These are phyloP conservation scores for Sycophila texana DNA, from an alignment of 2,888 invertebrate genomes.

Conservation along the genomic window DNA sequence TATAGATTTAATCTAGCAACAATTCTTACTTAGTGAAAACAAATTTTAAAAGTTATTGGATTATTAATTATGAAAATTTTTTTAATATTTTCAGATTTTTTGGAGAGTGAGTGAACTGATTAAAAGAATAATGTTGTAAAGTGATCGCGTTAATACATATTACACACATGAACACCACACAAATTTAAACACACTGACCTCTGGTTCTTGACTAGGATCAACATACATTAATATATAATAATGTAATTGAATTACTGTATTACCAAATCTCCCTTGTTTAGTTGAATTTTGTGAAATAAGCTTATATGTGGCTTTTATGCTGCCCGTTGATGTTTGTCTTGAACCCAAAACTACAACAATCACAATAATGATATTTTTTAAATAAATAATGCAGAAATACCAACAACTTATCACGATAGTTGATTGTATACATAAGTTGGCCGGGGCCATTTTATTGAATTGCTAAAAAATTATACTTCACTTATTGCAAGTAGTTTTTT, in stretches of 20 bases:
- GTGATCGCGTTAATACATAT: conserved; percentile 66
- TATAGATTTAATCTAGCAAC: no score
- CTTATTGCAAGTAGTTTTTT: conserved; percentile 44
- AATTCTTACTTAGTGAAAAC: no score
- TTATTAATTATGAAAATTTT: conserved; percentile 2
- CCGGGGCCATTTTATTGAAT: conserved; percentile 68
- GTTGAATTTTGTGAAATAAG: conserved; percentile 14
- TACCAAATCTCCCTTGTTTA: conserved; percentile 41
- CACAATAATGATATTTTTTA: conserved; percentile 73
- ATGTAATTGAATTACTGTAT: conserved; percentile 46
- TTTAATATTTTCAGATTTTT: conserved; percentile 65
- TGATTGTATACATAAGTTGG: conserved; percentile 65
- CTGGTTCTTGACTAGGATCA: conserved; percentile 69
- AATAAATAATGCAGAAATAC: conserved; percentile 66
- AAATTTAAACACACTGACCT: conserved; percentile 60
- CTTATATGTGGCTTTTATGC: conserved; percentile 22
- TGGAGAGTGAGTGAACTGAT: conserved; percentile 70
- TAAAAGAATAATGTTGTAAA: conserved; percentile 65
- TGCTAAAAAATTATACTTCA: conserved; percentile 55
- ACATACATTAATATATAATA: conserved; percentile 53
- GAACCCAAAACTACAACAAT: conserved; percentile 67
- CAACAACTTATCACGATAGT: conserved; percentile 69
- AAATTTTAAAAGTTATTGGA: no score
- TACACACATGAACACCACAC: conserved; percentile 61
- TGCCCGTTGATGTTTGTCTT: conserved; percentile 69